Conservation (phyloP, 2,888 invertebrate species). For the Andrena praecox region DNA sequence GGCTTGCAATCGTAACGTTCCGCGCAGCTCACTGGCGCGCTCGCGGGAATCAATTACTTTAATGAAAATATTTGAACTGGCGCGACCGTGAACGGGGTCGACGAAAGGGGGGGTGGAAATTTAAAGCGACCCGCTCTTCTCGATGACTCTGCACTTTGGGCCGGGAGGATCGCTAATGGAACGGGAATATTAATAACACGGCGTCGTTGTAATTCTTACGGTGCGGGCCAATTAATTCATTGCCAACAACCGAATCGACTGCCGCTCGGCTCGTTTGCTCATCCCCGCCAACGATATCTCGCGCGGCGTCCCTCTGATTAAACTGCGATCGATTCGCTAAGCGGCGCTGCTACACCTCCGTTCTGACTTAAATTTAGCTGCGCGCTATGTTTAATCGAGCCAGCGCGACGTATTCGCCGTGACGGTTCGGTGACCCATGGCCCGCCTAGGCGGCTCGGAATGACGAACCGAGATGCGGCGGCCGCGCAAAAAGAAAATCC, state of each 20-base stretch:
- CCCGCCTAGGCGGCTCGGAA: no score
- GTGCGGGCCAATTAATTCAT: slow-evolving; percentile 26
- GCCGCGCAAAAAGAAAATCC: not conserved
- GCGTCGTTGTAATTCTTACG: slow-evolving; percentile 30
- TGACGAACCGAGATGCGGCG: no score
- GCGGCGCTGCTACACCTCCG: no score
- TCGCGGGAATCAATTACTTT: slow-evolving; percentile 47
- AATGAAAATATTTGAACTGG: slow-evolving; percentile 52
- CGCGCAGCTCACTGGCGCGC: not conserved
- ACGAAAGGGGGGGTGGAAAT: not conserved
- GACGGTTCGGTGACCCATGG: no score
- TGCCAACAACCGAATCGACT: not conserved
- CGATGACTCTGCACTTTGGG: slow-evolving; percentile 31
- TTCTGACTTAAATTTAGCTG: no score
- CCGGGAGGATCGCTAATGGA: slow-evolving; percentile 37
- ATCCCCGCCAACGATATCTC: not conserved
- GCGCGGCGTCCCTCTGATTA: no score
- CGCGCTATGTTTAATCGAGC: no score
- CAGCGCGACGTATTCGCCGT: no score
- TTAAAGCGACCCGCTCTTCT: slow-evolving; percentile 39
- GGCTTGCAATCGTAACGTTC: slow-evolving; percentile 4
- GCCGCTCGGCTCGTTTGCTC: not conserved
- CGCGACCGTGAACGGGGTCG: not conserved
- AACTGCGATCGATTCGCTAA: no score
- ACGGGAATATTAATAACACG: slow-evolving; percentile 41